These are phyloP conservation scores for Myotis findleyi DNA, from an alignment of 2,797 vertebrate genomes.

Conservation along the genomic window DNA sequence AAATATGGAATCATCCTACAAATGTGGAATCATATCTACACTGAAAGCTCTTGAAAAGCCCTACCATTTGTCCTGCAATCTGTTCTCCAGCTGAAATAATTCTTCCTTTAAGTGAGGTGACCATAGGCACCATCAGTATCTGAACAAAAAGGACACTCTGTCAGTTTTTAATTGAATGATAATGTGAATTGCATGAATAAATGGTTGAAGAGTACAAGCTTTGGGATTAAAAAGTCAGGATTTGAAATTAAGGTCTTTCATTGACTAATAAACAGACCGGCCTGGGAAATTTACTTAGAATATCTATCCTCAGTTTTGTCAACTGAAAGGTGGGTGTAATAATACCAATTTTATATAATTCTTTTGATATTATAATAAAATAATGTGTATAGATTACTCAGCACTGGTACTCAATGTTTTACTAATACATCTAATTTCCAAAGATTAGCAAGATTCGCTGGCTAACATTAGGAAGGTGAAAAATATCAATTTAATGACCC, in stretches of 20 bases:
- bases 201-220: background rate
- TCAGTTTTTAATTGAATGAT: background rate
- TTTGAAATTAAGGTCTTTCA: slow-evolving; percentile 46
- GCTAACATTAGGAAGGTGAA: background rate
- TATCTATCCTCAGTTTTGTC: slow-evolving; percentile 22
- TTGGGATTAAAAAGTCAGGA: background rate
- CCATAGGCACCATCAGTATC: background rate
- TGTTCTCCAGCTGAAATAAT: background rate
- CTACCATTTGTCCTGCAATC: background rate
- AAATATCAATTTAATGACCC: background rate
- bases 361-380: background rate
- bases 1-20: background rate
- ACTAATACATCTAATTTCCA: background rate
- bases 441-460: background rate
- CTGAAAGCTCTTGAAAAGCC: background rate
- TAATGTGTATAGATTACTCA: background rate
- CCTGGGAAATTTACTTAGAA: background rate
- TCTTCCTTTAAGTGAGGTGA: background rate
- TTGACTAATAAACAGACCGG: background rate
- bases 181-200: background rate
- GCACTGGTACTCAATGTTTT: background rate
- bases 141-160: background rate
- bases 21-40: background rate
- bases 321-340: background rate
- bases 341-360: background rate